Evolutionary conservation across 2,113 vertebrate genomes (phyloP).

Genomic region (Zingel zingel): DNA sequence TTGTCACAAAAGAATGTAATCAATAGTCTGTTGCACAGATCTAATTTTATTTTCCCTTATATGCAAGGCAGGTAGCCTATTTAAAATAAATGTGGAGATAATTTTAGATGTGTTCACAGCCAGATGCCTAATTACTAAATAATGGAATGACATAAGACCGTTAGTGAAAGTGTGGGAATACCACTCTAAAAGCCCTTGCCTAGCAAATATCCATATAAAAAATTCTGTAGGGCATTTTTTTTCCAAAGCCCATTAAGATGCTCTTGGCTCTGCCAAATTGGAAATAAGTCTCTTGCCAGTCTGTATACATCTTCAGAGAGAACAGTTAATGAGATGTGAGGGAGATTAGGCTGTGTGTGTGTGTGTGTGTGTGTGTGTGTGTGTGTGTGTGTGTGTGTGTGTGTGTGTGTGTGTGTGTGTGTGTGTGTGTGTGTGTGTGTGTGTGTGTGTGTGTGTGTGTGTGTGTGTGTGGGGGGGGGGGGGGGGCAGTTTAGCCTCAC

Average conservation of each 20-base stretch:
- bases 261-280: conserved; percentile 73
- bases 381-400: neutral
- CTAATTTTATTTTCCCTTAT: conserved; percentile 11
- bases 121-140: conserved; percentile 64
- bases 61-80: conserved; percentile 7
- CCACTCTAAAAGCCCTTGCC: conserved; percentile 44
- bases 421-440: neutral
- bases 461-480: no score
- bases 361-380: neutral
- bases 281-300: conserved; percentile 73
- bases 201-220: conserved; percentile 61
- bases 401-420: no score
- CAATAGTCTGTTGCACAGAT: conserved; percentile 4
- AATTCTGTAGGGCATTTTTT: conserved; percentile 56
- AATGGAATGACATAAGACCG: conserved; percentile 56
- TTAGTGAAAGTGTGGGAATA: conserved; percentile 59
- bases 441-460: no score
- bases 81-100: conserved; percentile 14
- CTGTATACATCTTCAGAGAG: conserved; percentile 77
- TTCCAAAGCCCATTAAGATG: conserved; percentile 71
- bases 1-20: conserved; percentile 16
- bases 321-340: conserved; percentile 78
- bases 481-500: conserved; percentile 39
- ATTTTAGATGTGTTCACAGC: conserved; percentile 35
- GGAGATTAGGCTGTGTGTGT: conserved; percentile 52